phyloP scores from a whole-genome alignment of 2,797 vertebrate genomes.

The Schizopygopsis malacanthus region DNA sequence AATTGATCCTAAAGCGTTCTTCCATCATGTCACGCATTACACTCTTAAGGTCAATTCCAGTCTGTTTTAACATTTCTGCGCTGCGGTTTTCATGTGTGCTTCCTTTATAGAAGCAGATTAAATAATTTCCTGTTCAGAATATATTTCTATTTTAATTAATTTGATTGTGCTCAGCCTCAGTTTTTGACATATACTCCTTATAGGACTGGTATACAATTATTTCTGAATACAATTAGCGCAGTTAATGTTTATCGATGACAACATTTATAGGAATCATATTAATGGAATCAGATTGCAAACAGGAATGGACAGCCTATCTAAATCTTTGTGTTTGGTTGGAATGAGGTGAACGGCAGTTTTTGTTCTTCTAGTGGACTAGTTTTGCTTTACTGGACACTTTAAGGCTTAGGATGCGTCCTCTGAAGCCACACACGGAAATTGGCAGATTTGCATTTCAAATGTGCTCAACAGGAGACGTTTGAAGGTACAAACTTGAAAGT shows the following conservation, averaged over 20 bases:
- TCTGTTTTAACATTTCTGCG: neutral
- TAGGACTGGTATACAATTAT: neutral
- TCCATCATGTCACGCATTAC: neutral
- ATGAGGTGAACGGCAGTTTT: neutral
- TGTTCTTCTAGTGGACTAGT: neutral
- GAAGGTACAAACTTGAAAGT: neutral
- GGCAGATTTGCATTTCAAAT: conserved; percentile 24
- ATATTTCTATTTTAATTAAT: neutral
- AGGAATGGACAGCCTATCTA: neutral
- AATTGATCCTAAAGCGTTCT: neutral
- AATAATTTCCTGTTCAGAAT: neutral
- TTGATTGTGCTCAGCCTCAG: neutral
- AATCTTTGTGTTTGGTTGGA: neutral
- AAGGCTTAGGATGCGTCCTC: neutral
- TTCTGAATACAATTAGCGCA: neutral
- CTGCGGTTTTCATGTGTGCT: neutral
- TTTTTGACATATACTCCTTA: neutral
- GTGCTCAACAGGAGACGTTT: neutral
- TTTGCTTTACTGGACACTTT: neutral
- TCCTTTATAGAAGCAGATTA: neutral
- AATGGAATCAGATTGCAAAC: neutral
- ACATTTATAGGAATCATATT: neutral
- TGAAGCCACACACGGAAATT: neutral
- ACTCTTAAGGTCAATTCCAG: neutral
- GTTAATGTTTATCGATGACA: neutral